Conservation (phyloP, 2,888 invertebrate species). For the Diarsia rubi region DNA sequence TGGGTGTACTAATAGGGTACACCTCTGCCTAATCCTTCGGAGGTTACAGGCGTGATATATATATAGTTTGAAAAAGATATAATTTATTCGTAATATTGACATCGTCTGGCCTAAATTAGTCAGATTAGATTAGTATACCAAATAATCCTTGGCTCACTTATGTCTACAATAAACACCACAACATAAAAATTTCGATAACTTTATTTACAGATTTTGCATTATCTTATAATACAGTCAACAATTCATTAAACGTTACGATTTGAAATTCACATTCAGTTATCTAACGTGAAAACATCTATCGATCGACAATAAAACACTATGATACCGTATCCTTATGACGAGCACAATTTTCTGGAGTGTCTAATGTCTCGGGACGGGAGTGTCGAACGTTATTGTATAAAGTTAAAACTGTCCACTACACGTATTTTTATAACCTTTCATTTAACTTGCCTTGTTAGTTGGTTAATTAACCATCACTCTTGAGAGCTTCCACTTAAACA, state of each 20-base stretch:
- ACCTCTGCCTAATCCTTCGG: too few relatives aligned
- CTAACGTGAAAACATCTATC: constrained; percentile 88
- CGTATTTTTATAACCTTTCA: constrained; percentile 36
- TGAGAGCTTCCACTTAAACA: background rate
- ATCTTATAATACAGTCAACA: constrained; percentile 90
- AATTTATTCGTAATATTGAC: background rate
- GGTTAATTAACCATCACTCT: background rate
- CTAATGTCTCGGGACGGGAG: constrained; percentile 78
- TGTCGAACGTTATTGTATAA: constrained; percentile 65
- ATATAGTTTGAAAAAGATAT: too few relatives aligned
- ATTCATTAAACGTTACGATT: constrained; percentile 86
- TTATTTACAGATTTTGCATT: constrained; percentile 90
- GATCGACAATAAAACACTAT: constrained; percentile 81
- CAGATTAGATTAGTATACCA: background rate
- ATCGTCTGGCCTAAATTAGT: background rate
- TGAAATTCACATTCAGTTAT: constrained; percentile 88
- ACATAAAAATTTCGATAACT: constrained; percentile 87
- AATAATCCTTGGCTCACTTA: background rate
- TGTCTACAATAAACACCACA: constrained; percentile 61
- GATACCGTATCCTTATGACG: constrained; percentile 74
- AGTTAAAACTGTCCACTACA: constrained; percentile 53
- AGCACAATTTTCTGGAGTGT: constrained; percentile 69
- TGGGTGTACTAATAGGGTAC: too few relatives aligned
- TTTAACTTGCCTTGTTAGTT: background rate
- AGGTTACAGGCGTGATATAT: too few relatives aligned